These are phyloP conservation scores for Nycticryphes semicollaris DNA, from an alignment of 2,113 vertebrate species.

Conservation along the genomic window DNA sequence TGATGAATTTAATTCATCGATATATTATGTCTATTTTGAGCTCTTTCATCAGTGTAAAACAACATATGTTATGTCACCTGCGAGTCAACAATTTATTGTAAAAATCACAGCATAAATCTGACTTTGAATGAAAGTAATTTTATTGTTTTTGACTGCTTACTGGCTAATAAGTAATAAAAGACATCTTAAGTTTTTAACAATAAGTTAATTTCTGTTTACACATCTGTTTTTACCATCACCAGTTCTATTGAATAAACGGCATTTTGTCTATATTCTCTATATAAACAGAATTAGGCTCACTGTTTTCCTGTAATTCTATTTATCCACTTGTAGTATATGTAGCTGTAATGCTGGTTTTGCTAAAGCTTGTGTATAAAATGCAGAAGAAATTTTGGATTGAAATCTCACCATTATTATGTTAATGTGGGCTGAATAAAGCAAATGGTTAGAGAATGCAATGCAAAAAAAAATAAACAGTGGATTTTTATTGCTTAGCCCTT, in stretches of 20 bases:
- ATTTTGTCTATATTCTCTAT: neutral
- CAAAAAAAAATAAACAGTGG: neutral
- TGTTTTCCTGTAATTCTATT: neutral
- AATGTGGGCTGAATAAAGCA: neutral
- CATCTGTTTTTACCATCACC: neutral
- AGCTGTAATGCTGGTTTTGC: neutral
- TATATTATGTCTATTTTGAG: neutral
- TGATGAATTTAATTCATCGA: neutral
- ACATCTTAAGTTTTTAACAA: neutral
- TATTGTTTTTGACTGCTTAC: neutral
- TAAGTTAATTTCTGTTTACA: neutral
- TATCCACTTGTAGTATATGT: neutral
- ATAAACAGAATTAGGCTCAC: neutral
- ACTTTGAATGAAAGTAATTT: neutral
- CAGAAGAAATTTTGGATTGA: neutral
- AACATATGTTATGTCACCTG: neutral
- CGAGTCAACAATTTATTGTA: neutral
- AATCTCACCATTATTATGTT: neutral
- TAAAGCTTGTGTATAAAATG: neutral
- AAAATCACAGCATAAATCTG: neutral
- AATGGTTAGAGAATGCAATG: neutral
- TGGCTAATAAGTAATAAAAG: neutral
- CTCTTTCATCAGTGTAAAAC: neutral
- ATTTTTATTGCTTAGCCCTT: neutral
- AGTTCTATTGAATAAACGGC: neutral